Evolutionary conservation across 2,797 vertebrate species (phyloP).

Genomic region (Argentina silus): DNA sequence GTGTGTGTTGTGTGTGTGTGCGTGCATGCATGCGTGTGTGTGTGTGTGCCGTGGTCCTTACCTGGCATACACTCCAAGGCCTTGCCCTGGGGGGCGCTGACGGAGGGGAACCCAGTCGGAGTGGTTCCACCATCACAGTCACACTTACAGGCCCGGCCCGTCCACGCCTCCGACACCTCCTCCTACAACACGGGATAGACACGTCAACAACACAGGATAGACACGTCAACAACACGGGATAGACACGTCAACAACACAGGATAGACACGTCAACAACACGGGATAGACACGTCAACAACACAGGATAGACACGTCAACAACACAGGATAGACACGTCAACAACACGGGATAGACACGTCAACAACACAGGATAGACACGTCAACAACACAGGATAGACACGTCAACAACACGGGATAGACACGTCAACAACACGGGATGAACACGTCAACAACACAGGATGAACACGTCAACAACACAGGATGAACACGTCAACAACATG

Average conservation of each 20-base stretch:
- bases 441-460: too few species aligned
- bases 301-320: neutral
- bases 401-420: too few species aligned
- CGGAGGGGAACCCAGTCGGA: conserved; percentile 69
- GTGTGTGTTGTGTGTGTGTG: too few species aligned
- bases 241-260: too few species aligned
- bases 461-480: too few species aligned
- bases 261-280: neutral
- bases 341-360: neutral
- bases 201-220: too few species aligned
- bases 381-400: neutral
- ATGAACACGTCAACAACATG: too few species aligned
- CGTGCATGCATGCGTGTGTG: too few species aligned
- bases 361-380: neutral
- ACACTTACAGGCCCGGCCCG: conserved; percentile 87
- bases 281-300: neutral
- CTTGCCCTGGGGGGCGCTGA: conserved; percentile 44
- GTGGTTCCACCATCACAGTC: conserved; percentile 84
- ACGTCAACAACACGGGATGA: too few species aligned
- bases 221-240: neutral
- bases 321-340: neutral
- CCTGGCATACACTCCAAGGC: conserved; percentile 89
- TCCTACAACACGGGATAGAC: conserved; percentile 49
- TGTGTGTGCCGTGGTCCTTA: conserved; percentile 48
- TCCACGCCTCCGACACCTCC: conserved; percentile 84